Evolutionary conservation across 2,113 vertebrate species (phyloP), one percentile per base, ranked within the genome.

Genomic region (Apus apus): DNA sequence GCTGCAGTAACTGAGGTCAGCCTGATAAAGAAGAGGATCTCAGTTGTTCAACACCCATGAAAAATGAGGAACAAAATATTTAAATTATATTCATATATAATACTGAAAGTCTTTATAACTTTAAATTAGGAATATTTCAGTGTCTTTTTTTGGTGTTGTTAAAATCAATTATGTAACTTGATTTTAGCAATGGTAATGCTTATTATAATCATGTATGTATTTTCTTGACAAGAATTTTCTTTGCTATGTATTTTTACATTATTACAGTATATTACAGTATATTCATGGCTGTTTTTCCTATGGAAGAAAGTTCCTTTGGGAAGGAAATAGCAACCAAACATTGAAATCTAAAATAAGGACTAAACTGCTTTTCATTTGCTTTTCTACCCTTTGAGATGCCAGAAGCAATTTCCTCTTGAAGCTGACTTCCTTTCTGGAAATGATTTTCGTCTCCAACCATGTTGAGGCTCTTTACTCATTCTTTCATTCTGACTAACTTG

Each of bases 371-470:
- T 92, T 95, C 58, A 89, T 95, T 97, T 97, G 88, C 95, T 94
- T 88, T 94, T 93, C 95, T 97, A 87, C 94, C 79, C 94, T 97
- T 97, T 97, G 96, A 96, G 94, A 96, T 95, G 97, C 94, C 97
- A 97, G 95, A 96, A 98, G 93, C 85, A 95, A 97, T 97, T 98
- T 98, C 96, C 96, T 98, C 95, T 96, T 85, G 96, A 97, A 97
- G 92, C 91, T 96, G 93, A 97, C 97, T 98, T 98, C 97, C 97
- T 98, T 97, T 98, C 97, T 98, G 97, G 97, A 98, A 98, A 96
- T 96, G 91, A 98, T 98, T 97, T 98, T 98, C 86, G 45, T 97
- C 97, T 97, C 96, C 94, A 97, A 97, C 90, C 95, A 96, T 94
- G 61, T 85, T 96, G 90, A 97, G 95, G 90, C 94, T 95, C 85